Conservation (phyloP, 2,797 vertebrate species). For the Podargus strigoides region DNA sequence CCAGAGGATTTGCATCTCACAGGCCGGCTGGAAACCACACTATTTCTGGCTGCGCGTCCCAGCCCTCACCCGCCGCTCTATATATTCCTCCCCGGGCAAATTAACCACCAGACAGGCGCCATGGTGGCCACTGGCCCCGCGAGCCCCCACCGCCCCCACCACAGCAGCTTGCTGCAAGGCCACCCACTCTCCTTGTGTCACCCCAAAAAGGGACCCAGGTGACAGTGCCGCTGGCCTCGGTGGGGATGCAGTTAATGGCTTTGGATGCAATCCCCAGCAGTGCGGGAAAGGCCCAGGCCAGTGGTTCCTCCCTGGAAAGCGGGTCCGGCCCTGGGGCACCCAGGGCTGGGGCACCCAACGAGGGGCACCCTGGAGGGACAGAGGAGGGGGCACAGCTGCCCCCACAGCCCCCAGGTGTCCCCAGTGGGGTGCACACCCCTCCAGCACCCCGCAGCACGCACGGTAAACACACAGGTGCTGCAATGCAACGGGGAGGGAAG, state of each 20-base stretch:
- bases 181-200: background rate
- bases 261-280: no score
- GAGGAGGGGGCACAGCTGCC: no score
- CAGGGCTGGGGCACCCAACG: no score
- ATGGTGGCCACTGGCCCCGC: background rate
- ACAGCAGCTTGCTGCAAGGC: background rate
- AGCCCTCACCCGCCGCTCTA: background rate
- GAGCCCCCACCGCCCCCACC: background rate
- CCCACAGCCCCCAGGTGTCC: background rate
- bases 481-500: background rate
- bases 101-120: background rate
- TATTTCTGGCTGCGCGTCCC: background rate
- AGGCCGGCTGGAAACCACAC: conserved; percentile 44
- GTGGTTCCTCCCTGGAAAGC: background rate
- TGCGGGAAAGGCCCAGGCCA: background rate
- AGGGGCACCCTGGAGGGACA: no score
- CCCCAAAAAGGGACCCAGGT: background rate
- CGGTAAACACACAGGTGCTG: background rate
- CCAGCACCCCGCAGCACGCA: background rate
- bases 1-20: conserved; percentile 48
- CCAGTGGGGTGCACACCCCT: background rate
- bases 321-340: background rate
- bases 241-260: background rate
- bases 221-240: background rate
- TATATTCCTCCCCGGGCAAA: background rate